Conservation (phyloP, 2,113 vertebrate species). For the Petromus typicus region DNA sequence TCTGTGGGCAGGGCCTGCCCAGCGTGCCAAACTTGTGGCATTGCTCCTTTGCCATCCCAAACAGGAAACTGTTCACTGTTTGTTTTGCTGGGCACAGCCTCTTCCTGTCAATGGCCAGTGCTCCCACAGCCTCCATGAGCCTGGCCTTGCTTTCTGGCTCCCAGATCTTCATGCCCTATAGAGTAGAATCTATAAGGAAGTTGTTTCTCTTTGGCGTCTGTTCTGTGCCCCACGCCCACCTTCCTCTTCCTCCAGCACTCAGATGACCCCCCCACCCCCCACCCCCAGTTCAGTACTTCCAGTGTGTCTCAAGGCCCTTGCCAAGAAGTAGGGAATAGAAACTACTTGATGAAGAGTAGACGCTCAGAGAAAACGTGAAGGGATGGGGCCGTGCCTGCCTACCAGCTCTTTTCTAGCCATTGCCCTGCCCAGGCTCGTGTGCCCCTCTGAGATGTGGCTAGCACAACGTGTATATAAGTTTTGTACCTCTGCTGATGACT, state of each 20-base stretch:
- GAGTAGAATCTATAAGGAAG: background rate
- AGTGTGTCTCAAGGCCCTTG: background rate
- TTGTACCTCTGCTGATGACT: conserved; percentile 78
- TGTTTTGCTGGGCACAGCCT: background rate
- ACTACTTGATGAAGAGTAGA: background rate
- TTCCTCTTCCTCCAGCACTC: background rate
- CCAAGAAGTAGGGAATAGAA: background rate
- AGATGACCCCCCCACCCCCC: background rate
- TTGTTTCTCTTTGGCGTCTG: background rate
- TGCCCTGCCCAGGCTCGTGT: background rate
- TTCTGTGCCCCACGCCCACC: fast-evolving
- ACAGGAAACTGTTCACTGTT: background rate
- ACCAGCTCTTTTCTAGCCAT: background rate
- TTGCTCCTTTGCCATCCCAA: background rate
- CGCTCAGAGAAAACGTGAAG: background rate
- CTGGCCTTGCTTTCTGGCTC: background rate
- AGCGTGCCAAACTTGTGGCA: background rate
- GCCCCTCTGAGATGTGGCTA: background rate
- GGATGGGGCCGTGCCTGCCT: background rate
- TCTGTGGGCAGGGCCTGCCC: background rate
- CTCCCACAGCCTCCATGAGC: background rate
- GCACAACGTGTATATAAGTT: conserved; percentile 75
- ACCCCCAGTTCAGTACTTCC: background rate
- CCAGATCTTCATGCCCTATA: background rate
- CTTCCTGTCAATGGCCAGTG: background rate